Evolutionary conservation across 2,888 invertebrate species (phyloP), one percentile per base, ranked within the genome.

Genomic region (Hofmannophila pseudospretella): DNA sequence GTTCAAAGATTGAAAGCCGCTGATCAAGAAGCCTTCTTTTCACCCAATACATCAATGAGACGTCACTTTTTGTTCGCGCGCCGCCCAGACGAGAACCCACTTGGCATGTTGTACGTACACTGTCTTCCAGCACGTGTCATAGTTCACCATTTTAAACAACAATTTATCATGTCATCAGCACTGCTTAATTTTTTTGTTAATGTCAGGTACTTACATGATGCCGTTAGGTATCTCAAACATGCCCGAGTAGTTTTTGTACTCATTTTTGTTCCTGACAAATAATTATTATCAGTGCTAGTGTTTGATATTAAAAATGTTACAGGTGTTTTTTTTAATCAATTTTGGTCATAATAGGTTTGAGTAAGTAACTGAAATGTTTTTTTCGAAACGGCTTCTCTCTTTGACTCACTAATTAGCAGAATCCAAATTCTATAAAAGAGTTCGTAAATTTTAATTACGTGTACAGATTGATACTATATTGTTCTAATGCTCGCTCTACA

Each of bases 1-100:
- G n/a, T n/a, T n/a, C n/a, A n/a, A 16, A 4, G 16, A 5, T 16
- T 16, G 16, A 16, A 16, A 16, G 5, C 3, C 16, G 5, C 16
- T 16, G 16, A 5, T 16, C 16, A 16, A 16, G 62, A 60, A 69
- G 65, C 53, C 57, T 67, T 67, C 60, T 71, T 73, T n/a, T 67
- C 60, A 65, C 65, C 67, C 76, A 66, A 77, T 79, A 76, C 76
- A 77, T 80, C 80, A 80, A 80, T 78, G 66, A 66, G 67, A 68
- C 68, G 77, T 79, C 77, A 77, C 59, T 74, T 77, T 79, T 76
- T 77, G 66, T 73, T 53, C 43, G 47, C 7, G 5, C 5, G 23
- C 44, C 49, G 44, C 41, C 41, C 41, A 39, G 26, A 13, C 29
- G 48, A 53, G 53, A 46, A 49, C 43, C 45, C 54, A 45, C 43